Percentiles rank a stretch among this genome's conserved stretches.
Evolutionary conservation across 2,113 vertebrate species (phyloP).

Genomic region (Austrofundulus limnaeus): DNA sequence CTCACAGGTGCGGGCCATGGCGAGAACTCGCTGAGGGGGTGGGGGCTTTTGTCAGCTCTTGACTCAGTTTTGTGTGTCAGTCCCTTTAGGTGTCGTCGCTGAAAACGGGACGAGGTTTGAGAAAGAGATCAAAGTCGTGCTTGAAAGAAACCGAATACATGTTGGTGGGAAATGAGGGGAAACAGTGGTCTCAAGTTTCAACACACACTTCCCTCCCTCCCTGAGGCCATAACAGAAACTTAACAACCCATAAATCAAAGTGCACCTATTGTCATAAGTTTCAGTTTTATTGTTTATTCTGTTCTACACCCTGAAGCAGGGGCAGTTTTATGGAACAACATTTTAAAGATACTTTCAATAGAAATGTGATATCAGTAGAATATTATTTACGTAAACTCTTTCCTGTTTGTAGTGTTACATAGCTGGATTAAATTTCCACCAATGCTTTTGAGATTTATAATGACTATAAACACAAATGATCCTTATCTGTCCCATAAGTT

Average conservation of each 20-base stretch:
- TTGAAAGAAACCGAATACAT: slow-evolving; percentile 16
- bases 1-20: not conserved
- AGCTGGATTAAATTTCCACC: not conserved
- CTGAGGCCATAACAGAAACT: not conserved
- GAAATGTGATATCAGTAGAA: not conserved
- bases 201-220: not conserved
- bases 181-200: slow-evolving; percentile 13
- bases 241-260: slow-evolving; percentile 2
- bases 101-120: slow-evolving; percentile 12
- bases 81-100: not conserved
- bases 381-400: not conserved
- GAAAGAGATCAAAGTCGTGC: not conserved
- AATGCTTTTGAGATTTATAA: not conserved
- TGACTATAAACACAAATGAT: not conserved
- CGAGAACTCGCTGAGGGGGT: not conserved
- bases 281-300: not conserved
- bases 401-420: too few species aligned
- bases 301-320: not conserved
- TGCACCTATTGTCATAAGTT: not conserved
- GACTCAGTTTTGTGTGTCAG: too few species aligned
- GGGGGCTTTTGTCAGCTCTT: not conserved
- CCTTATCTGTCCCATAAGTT: not conserved
- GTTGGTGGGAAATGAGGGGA: not conserved
- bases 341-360: not conserved
- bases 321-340: not conserved